Evolutionary conservation across 2,797 vertebrate genomes (phyloP), one percentile per base, ranked within the genome.

Genomic region (Sebastolobus altivelis): DNA sequence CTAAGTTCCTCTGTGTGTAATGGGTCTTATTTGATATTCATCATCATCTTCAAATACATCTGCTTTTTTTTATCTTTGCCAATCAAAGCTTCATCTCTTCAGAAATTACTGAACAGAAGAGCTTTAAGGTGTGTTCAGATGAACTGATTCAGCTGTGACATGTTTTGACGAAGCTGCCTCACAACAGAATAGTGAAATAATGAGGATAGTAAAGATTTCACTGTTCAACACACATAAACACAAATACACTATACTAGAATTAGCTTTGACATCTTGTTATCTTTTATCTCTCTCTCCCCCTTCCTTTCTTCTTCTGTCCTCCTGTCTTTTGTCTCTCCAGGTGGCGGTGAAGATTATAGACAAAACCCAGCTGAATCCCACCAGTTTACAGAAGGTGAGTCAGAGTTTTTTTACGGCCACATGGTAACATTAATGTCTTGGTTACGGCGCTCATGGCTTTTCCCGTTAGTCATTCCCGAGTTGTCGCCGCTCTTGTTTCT

Each of bases 321-420:
- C 29, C 20, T 75, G 25, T 85, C 43, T 78, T 65, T 62, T 81
- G 61, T 86, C 59, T 86, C 59, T 84, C 54, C 67, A 95, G 95
- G 95, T 95, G 84, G 95, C 95, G 6, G 94, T 95, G 87, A 95
- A 95, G 92, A 95, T 95, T 84, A 95, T 95, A 86, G 95, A 95
- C 91, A 95, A 95, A 91, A 95, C 94, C 40, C 94, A 95, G 89
- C 88, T 95, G 89, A 95, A 95, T 87, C 94, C 95, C 73, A 95
- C 94, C 71, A 95, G 95, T 89, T 94, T 95, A 84, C 95, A 95
- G 81, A 95, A 95, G 94, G 95, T 95, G 87, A 95, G 92, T 86
- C 54, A 20, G 62, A 70, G 54, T 20, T 81, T 90, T 90, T 61
- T 84, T 82, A 78, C 49, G 55, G 65, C 77, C 79, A 72, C 87